These are phyloP conservation scores for Eleutherodactylus coqui DNA, from an alignment of 2,797 vertebrate species.

Conservation along the genomic window DNA sequence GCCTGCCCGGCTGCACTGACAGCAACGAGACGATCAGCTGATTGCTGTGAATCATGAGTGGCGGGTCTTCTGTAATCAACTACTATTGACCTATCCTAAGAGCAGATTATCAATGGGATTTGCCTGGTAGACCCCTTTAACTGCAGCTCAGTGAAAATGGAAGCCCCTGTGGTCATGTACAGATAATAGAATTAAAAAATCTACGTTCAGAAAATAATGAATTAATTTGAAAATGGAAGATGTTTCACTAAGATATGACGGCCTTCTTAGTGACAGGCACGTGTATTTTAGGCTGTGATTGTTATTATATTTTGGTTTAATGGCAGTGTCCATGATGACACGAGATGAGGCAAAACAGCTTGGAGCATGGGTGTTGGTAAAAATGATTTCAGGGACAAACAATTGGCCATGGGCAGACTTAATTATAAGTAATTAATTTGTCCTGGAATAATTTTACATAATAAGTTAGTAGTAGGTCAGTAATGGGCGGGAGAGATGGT, in stretches of 20 bases:
- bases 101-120: too few relatives aligned
- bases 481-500: background rate
- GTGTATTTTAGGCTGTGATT: background rate
- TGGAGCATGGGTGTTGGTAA: background rate
- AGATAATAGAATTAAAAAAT: too few relatives aligned
- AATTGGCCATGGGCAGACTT: background rate
- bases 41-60: too few relatives aligned
- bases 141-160: too few relatives aligned
- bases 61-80: too few relatives aligned
- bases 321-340: background rate
- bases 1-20: too few relatives aligned
- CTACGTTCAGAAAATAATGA: too few relatives aligned
- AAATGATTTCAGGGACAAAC: background rate
- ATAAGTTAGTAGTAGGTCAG: background rate
- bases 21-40: too few relatives aligned
- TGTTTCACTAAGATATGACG: background rate
- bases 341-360: background rate
- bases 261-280: background rate
- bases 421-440: conserved; percentile 28
- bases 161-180: too few relatives aligned
- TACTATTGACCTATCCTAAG: too few relatives aligned
- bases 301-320: background rate
- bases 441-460: background rate
- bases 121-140: too few relatives aligned
- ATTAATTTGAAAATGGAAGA: too few relatives aligned